phyloP scores from a whole-genome alignment of 2,113 vertebrate species.

The Silurus meridionalis region DNA sequence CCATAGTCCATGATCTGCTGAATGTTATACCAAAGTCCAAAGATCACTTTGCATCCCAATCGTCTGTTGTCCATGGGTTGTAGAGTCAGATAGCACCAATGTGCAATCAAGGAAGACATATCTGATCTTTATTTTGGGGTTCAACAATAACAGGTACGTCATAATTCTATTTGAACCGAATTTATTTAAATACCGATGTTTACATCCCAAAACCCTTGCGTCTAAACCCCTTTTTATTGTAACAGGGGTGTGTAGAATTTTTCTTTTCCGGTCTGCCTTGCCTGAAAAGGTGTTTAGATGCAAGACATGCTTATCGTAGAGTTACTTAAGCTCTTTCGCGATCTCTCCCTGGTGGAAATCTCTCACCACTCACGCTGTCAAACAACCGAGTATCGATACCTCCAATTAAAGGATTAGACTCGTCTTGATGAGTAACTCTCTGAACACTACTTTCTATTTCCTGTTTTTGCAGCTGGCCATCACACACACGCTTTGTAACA shows the following conservation, averaged over 20 bases:
- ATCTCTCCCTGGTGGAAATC: constrained; percentile 7
- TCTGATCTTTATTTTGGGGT: not conserved
- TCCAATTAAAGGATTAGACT: constrained; percentile 30
- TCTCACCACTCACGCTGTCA: not conserved
- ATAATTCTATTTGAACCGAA: not conserved
- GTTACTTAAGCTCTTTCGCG: not conserved
- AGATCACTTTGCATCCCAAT: not conserved
- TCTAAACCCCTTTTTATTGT: not conserved
- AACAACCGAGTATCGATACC: not conserved
- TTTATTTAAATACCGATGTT: not conserved
- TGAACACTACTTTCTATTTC: not conserved
- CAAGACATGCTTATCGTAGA: not conserved
- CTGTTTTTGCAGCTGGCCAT: not conserved
- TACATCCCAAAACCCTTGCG: not conserved
- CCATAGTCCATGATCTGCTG: not conserved
- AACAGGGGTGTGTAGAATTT: not conserved
- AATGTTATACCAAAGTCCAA: not conserved
- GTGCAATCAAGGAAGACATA: not conserved
- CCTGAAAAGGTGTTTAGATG: not conserved
- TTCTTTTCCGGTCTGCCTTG: not conserved
- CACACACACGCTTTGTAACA: not conserved
- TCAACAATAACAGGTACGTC: not conserved
- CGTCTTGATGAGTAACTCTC: not conserved
- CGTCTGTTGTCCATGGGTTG: not conserved
- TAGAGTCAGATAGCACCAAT: not conserved